Conservation (phyloP, 2,113 vertebrate species). For the Thalassoma bifasciatum region DNA sequence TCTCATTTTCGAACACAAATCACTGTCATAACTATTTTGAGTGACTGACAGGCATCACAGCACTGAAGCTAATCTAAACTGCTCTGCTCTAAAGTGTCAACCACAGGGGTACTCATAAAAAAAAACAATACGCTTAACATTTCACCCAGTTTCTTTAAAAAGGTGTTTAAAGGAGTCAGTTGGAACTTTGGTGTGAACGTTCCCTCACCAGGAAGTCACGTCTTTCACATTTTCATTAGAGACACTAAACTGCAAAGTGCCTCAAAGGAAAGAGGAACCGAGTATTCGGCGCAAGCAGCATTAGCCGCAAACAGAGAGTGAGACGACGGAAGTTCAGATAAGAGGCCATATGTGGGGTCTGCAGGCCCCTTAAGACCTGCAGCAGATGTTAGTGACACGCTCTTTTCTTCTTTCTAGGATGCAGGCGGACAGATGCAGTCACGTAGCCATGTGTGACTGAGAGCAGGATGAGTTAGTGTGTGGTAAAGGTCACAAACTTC, state of each 20-base stretch:
- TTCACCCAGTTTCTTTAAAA: not conserved
- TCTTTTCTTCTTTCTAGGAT: not conserved
- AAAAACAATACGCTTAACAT: not conserved
- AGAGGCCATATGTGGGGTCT: conserved; percentile 7
- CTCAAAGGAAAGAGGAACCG: conserved; percentile 16
- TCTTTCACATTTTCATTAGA: not conserved
- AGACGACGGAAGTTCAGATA: conserved; percentile 15
- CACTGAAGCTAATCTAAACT: not conserved
- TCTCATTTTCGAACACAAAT: not conserved
- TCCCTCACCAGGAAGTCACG: not conserved
- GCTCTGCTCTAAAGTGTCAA: not conserved
- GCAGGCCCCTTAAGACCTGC: conserved; percentile 5
- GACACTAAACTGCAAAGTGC: not conserved
- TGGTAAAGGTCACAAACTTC: not conserved
- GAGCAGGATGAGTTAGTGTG: not conserved
- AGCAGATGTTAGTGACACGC: conserved; percentile 34
- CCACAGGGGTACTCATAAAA: not conserved
- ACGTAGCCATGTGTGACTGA: conserved; percentile 3
- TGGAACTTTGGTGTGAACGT: not conserved
- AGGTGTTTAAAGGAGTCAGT: not conserved
- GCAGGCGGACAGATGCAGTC: not conserved
- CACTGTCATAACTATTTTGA: not conserved
- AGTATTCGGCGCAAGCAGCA: not conserved
- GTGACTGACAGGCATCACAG: conserved; percentile 8
- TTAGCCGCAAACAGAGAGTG: conserved; percentile 25